Base-by-base conservation (phyloP, 2,888 invertebrate species). In the Lacanobia oleracea region DNA sequence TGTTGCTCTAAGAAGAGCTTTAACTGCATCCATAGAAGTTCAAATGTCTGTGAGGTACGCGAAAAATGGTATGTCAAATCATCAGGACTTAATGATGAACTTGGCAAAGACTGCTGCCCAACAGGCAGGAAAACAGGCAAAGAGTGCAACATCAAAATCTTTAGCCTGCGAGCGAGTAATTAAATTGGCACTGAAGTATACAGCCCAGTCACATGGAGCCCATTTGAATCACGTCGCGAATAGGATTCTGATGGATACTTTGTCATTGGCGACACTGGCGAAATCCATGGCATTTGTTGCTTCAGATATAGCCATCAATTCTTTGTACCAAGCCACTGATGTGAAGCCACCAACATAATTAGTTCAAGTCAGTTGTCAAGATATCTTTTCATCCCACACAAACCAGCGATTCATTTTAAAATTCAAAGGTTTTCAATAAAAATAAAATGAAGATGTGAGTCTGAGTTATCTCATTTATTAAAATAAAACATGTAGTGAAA, bases 281-380 rank as follows among this genome's bases (percentile, higher is more conserved):
- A 96, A 95, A 83, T 95, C 96, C 6, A 95, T 96, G 96, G 94
- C 96, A 21, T 95, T 93, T 86, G 96, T 96, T 21, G 91, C 96
- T 54, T 94, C 94, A 27, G 96, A 96, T 82, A 95, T 96, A 81
- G 96, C 96, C 56, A 95, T 96, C 59, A 96, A 96, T 85, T 95
- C 96, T 1, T 87, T 96, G 68, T 96, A 95, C 85, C 92, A 94
- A 86, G 95, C 95, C 57, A 95, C 95, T 56, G 96, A 96, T 86
- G 92, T 95, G 1, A 95, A 94, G 82, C 93, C 93, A 23, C 93
- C 95, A 40, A 87, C 93, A 7, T 94, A 89, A 91, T 12, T 7
- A 23, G 21, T 60, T 50, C 8, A n/a, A 40, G 40, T 6, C 21
- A 14, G 37, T 37, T 56, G 14, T 60, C 21, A 53, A 60, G 50